These are phyloP conservation scores for Ferrisia virgata DNA, from an alignment of 2,888 invertebrate species.

Conservation along the genomic window DNA sequence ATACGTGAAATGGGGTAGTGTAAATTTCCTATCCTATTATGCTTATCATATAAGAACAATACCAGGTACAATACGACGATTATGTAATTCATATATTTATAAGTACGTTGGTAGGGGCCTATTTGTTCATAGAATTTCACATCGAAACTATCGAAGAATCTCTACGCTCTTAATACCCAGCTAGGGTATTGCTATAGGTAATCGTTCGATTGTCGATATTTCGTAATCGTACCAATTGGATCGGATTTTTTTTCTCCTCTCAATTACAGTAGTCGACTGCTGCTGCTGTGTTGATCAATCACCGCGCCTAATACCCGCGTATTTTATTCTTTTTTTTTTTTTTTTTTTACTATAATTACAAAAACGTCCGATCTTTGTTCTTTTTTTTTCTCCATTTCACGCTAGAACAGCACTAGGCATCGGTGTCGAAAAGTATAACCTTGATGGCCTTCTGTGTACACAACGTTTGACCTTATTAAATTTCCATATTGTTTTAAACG, in stretches of 20 bases:
- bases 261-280: background rate
- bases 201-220: background rate
- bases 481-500: slow-evolving; percentile 2
- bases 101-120: no score
- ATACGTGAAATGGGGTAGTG: background rate
- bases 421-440: background rate
- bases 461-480: slow-evolving; percentile 34
- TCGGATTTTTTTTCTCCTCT: background rate
- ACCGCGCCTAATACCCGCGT: background rate
- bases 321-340: no score
- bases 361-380: slow-evolving; percentile 41
- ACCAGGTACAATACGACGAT: background rate
- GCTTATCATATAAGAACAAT: background rate
- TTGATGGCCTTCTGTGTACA: slow-evolving; percentile 12
- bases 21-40: background rate
- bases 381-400: slow-evolving; percentile 30
- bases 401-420: background rate
- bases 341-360: slow-evolving; percentile 27
- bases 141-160: background rate
- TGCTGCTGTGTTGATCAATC: background rate
- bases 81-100: background rate
- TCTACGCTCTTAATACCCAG: background rate
- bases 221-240: background rate
- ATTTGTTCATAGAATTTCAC: background rate
- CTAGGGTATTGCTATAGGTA: no score